These are phyloP conservation scores for Anarhynchus alexandrinus DNA, from an alignment of 2,113 vertebrate species.

Conservation along the genomic window DNA sequence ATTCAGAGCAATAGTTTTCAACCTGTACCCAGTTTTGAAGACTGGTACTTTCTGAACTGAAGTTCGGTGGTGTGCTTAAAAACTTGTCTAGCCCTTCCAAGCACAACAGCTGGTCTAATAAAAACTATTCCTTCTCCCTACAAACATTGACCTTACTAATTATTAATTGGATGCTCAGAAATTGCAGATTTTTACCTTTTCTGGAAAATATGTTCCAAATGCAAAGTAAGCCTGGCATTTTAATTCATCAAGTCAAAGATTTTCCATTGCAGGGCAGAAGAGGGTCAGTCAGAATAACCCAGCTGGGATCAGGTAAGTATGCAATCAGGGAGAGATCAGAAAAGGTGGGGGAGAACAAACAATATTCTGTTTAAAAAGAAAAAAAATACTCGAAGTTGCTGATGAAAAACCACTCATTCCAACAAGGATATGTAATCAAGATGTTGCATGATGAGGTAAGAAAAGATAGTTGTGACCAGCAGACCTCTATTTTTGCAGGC, in stretches of 20 bases:
- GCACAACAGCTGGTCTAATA: background rate
- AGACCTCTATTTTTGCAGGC: background rate
- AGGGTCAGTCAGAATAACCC: background rate
- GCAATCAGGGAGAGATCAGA: background rate
- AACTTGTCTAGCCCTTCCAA: background rate
- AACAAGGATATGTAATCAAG: background rate
- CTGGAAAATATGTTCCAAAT: background rate
- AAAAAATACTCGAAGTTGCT: background rate
- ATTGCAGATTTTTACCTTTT: background rate
- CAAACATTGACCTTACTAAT: background rate
- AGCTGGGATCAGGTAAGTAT: background rate
- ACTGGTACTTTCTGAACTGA: background rate
- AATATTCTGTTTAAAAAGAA: background rate
- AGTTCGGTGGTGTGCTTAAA: background rate
- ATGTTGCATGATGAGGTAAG: background rate
- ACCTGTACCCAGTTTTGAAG: background rate
- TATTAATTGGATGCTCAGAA: background rate
- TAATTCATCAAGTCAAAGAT: background rate
- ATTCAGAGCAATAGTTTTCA: background rate
- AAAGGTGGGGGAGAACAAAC: background rate
- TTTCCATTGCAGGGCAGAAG: background rate
- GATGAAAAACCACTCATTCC: background rate
- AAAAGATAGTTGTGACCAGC: background rate
- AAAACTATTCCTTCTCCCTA: background rate
- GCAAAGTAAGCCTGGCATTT: background rate